Base-by-base conservation (phyloP, 2,113 vertebrate genomes). In the Xiphophorus hellerii region DNA sequence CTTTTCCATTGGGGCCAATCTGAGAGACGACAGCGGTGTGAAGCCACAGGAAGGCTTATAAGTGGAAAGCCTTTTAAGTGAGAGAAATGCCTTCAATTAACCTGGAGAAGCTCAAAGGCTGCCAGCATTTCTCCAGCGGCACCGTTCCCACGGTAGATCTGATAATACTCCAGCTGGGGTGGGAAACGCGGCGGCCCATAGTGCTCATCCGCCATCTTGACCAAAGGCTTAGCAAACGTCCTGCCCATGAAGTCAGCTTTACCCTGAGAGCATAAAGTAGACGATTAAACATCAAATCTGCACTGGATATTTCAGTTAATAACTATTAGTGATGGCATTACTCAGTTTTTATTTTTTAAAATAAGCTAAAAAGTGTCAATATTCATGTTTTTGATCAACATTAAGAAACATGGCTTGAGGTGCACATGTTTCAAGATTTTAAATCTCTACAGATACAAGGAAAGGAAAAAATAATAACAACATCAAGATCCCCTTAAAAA, bases 171-270 rank as follows among this genome's bases (percentile, higher is more conserved):
- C 25, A 99, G 94, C 82, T 97, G 97, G 0, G 98, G 97, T 0
- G 98, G 98, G 85, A 99, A 99, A 28, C 97, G 96, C 0, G 98
- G 98, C 0, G 96, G 94, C 11, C 96, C 95, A 15, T 99, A 99
- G 1, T 94, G 93, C 78, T 99, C 98, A 0, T 98, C 96, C 0
- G 96, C 95, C 98, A 99, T 99, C 92, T 98, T 99, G 73, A 98
- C 97, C 77, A 97, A 87, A 0, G 98, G 97, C 64, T 99, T 99
- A 81, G 98, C 97, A 1, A 99, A 99, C 0, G 97, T 98, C 76
- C 98, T 94, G 22, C 98, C 98, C 95, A 99, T 99, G 92, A 99
- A 99, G 75, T 99, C 98, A 0, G 96, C 96, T 93, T 99, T 99
- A 35, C 98, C 98, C 97, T 99, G 71, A 9, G 70, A 83, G 42